phyloP scores from a whole-genome alignment of 2,888 invertebrate genomes.

The Thereva nobilitata region DNA sequence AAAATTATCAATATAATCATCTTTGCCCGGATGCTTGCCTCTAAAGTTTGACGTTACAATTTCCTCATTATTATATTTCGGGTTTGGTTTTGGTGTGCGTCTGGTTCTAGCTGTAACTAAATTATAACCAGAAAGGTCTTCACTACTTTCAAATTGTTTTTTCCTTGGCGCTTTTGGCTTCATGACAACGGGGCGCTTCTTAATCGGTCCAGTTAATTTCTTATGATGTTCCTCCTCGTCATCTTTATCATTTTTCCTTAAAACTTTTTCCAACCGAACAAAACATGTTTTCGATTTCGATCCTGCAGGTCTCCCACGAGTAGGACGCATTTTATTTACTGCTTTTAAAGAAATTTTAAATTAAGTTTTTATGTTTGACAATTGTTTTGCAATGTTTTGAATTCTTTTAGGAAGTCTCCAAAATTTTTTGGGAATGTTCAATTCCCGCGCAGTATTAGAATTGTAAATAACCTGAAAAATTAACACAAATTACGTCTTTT shows the following conservation, averaged over 20 bases:
- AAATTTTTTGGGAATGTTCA: constrained; percentile 9
- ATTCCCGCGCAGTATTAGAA: constrained; percentile 39
- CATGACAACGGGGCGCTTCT: constrained; percentile 40
- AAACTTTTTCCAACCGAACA: constrained; percentile 53
- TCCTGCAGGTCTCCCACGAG: constrained; percentile 31
- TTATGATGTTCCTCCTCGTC: constrained; percentile 37
- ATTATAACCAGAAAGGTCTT: constrained; percentile 38
- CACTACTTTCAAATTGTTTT: constrained; percentile 13
- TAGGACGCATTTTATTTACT: constrained; percentile 31
- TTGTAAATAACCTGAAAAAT: neutral
- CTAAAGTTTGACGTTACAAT: constrained; percentile 47
- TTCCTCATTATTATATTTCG: constrained; percentile 56
- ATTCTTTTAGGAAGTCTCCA: constrained; percentile 34
- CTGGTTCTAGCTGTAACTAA: constrained; percentile 47
- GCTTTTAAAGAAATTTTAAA: constrained; percentile 5
- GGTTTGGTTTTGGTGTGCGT: constrained; percentile 58
- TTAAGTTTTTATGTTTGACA: constrained; percentile 5
- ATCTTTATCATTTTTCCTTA: constrained; percentile 34
- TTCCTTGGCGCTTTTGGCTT: constrained; percentile 9
- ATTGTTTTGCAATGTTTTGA: constrained; percentile 16
- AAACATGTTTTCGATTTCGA: constrained; percentile 50
- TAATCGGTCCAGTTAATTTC: constrained; percentile 43
- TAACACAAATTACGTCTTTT: neutral
- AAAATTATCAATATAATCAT: too few relatives aligned
- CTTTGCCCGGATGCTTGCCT: too few relatives aligned